Percentiles rank a stretch among this genome's conserved stretches.
These are phyloP conservation scores for Diphyllodes magnificus DNA, from an alignment of 2,113 vertebrate species.

Conservation along the genomic window DNA sequence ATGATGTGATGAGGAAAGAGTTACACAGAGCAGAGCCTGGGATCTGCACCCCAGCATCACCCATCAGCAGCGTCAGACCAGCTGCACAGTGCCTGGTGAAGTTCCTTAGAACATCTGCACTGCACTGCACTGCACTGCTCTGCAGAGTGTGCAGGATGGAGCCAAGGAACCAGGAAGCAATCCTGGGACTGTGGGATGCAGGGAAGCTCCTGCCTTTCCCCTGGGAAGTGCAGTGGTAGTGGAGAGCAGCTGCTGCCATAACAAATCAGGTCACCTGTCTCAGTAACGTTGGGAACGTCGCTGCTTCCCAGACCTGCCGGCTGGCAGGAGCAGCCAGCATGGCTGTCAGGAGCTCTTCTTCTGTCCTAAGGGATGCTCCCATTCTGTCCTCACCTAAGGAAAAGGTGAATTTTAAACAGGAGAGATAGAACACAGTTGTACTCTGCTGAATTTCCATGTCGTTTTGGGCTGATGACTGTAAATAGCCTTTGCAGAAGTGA, in stretches of 20 bases:
- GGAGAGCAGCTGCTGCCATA: not conserved
- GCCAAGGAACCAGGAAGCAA: not conserved
- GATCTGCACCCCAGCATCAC: fast-evolving
- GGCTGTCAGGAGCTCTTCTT: not conserved
- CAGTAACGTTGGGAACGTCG: fast-evolving
- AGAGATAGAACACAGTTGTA: not conserved
- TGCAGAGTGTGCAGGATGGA: not conserved
- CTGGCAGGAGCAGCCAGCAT: not conserved
- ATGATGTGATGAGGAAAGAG: not conserved
- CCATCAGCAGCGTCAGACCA: fast-evolving
- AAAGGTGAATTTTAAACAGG: not conserved
- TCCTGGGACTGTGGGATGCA: not conserved
- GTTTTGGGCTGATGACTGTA: not conserved
- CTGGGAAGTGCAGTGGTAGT: not conserved
- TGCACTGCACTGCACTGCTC: not conserved
- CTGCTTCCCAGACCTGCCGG: not conserved
- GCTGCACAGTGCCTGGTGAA: not conserved
- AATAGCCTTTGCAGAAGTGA: not conserved
- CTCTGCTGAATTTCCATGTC: not conserved
- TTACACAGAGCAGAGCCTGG: not conserved
- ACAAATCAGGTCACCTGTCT: not conserved
- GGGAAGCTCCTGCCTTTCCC: not conserved
- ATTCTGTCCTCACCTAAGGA: not conserved
- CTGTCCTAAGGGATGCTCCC: not conserved
- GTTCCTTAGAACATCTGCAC: not conserved